phyloP scores from a whole-genome alignment of 2,113 vertebrate species.

The Pygathrix nemaeus region DNA sequence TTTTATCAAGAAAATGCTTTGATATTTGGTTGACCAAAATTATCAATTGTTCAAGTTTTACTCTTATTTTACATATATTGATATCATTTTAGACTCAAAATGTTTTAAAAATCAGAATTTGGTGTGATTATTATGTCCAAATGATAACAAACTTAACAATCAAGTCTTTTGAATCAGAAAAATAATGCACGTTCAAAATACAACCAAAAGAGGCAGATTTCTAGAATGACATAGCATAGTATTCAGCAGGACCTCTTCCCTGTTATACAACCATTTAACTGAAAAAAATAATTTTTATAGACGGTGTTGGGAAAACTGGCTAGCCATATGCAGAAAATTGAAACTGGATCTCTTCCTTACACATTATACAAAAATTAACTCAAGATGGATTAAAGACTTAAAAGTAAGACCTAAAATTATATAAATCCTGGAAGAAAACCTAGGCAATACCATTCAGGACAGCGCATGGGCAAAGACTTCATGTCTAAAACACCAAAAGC shows the following conservation, averaged over 20 bases:
- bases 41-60: neutral
- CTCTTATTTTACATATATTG: neutral
- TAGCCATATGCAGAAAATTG: no score
- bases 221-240: neutral
- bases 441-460: no score
- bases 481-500: no score
- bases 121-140: neutral
- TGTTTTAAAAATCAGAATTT: neutral
- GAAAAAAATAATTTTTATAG: neutral
- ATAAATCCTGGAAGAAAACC: no score
- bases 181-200: neutral
- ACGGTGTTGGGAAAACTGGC: no score
- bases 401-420: no score
- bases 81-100: neutral
- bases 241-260: accelerated
- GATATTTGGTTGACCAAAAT: neutral
- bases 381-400: no score
- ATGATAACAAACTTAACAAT: neutral
- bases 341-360: no score
- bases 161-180: neutral
- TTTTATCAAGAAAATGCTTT: neutral
- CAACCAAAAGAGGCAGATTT: neutral
- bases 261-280: neutral
- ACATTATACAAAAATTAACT: no score
- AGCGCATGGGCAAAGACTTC: no score